phyloP scores from a whole-genome alignment of 2,888 invertebrate genomes.

The Drosophila kuntzei region DNA sequence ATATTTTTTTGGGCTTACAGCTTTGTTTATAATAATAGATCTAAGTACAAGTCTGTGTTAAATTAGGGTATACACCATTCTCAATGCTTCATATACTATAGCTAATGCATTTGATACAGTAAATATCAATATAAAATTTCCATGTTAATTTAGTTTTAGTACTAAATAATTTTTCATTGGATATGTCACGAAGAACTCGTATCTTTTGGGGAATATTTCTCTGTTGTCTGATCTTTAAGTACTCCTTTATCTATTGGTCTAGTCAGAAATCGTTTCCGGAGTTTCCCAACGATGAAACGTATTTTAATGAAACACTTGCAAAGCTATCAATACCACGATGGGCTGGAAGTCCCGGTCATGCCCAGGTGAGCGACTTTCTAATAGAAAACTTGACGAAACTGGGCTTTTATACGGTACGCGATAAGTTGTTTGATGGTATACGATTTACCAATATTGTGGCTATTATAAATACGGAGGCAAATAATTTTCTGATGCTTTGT shows the following conservation, averaged over 20 bases:
- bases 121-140: neutral
- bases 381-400: constrained; percentile 17
- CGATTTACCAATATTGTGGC: constrained; percentile 88
- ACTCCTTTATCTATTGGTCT: neutral
- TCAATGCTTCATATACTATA: neutral
- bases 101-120: constrained; percentile 18
- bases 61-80: neutral
- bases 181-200: neutral
- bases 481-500: constrained; percentile 88
- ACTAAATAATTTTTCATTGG: neutral
- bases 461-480: constrained; percentile 88
- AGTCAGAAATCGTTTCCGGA: neutral
- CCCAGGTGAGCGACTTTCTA: constrained; percentile 37
- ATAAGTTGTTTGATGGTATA: constrained; percentile 72
- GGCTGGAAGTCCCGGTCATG: constrained; percentile 45
- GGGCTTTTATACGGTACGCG: constrained; percentile 33
- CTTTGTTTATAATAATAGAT: no score
- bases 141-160: neutral
- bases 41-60: no score
- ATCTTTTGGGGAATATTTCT: neutral
- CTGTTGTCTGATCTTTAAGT: constrained; percentile 16
- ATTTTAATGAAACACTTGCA: constrained; percentile 45
- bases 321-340: constrained; percentile 43
- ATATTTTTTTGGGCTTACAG: no score
- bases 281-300: constrained; percentile 25